Base-by-base conservation (phyloP, 2,797 vertebrate species). In the Mormyrops attenuatus region DNA sequence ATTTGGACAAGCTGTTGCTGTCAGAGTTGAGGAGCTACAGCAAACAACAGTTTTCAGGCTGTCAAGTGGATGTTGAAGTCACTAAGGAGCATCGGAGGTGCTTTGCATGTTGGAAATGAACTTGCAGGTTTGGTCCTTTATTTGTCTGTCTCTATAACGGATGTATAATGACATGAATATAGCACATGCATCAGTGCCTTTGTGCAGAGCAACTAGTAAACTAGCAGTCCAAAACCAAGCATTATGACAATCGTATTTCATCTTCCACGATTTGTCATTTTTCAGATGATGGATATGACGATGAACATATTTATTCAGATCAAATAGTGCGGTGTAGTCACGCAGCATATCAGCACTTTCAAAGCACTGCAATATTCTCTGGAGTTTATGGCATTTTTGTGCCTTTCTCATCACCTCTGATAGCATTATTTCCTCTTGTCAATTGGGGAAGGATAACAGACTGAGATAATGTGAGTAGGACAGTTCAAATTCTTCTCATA, bases 341-440 rank as follows among this genome's bases (percentile, higher is more conserved):
- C 1, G 6, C 52, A 8, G 52, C 30, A 55, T 87, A 8, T 53
- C 15, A 2, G 49, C 49, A 52, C 26, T 86, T 85, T 86, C 20
- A 50, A 50, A 34, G 84, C 49, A 53, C n/a, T 86, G 47, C 8
- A 5, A 52, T 15, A 50, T 50, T 50, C 84, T 15, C 13, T 47
- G 84, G 26, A 7, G 84, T 52, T 50, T 38, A 86, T 15, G 52
- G 49, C n/a, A 26, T 85, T 85, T 85, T 22, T 53, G 13, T 86
- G 85, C 85, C 2, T 86, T 86, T 86, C 77, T 34, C 85, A 87
- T 57, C 34, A 57, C 53, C 53, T 17, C 50, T 60, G 50, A 86
- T 55, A 86, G 85, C 85, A 87, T 87, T 60, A 87, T 87, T 87
- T 87, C 85, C 50, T 86, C 50, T 87, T 87, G 85, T 57, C 52